phyloP scores from a whole-genome alignment of 2,888 invertebrate species.

The Orgyia antiqua region DNA sequence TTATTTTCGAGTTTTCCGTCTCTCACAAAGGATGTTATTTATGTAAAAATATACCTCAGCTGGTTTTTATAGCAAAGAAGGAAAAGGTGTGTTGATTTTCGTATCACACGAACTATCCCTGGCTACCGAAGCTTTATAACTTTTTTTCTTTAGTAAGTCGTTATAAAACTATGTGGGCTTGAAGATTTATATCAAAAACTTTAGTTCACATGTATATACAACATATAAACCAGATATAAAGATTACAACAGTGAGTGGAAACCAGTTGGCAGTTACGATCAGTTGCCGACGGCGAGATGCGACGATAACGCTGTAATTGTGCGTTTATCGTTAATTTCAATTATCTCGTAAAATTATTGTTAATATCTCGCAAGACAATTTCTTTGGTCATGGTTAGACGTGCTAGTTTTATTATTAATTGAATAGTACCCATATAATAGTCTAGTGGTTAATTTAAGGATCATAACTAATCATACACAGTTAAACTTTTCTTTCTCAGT shows the following conservation, averaged over 20 bases:
- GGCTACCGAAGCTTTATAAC: conserved; percentile 6
- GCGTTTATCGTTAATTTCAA: conserved; percentile 26
- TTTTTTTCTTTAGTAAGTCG: conserved; percentile 5
- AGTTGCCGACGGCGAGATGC: conserved; percentile 1
- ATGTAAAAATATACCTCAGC: too few relatives aligned
- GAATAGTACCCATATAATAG: too few relatives aligned
- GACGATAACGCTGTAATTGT: conserved; percentile 18
- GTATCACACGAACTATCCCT: conserved; percentile 6
- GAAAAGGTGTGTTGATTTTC: too few relatives aligned
- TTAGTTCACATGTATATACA: conserved; percentile 16
- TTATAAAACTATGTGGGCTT: conserved; percentile 2
- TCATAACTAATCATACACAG: too few relatives aligned
- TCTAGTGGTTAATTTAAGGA: too few relatives aligned
- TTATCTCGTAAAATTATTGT: conserved; percentile 21
- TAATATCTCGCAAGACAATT: conserved; percentile 13
- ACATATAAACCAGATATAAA: conserved; percentile 4
- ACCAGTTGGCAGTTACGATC: conserved; percentile 13
- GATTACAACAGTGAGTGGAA: conserved; percentile 3
- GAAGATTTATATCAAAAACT: conserved; percentile 8
- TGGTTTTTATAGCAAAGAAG: too few relatives aligned
- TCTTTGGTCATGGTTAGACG: conserved; percentile 3
- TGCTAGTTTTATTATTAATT: conserved; percentile 1
- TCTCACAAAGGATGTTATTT: too few relatives aligned
- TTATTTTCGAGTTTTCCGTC: too few relatives aligned
- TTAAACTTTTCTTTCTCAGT: too few relatives aligned